Base-by-base conservation (phyloP, 2,888 invertebrate species). In the Branchellion lobata region DNA sequence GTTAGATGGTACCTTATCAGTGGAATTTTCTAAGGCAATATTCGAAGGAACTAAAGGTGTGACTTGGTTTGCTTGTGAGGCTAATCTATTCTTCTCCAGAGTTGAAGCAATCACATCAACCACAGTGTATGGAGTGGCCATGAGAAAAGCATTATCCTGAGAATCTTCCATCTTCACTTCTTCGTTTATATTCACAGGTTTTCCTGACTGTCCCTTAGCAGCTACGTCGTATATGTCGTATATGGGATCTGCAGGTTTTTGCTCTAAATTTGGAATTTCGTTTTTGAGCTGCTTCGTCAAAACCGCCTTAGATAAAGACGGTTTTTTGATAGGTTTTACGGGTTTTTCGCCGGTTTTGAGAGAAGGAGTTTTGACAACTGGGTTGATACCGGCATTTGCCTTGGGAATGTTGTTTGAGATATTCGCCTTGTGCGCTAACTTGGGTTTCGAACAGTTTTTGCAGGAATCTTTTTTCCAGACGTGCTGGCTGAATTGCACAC, bases 391-490 rank as follows among this genome's bases (percentile, higher is more conserved):
- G 34, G 74, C 74, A 24, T 47, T 47, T 36, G 29, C 14, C n/a
- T 29, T 5, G 51, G 40, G 34, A 40, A 29, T 29, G 29, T 74
- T 34, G 29, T 14, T 21, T 31, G 34, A 57, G 47, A 14, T 57
- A 27, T 18, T 29, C 27, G 1, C 34, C n/a, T 74, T 74, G 47
- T 80, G 80, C 8, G 14, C 24, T n/a, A 24, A 21, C n/a, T 71
- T 24, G 8, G 81, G 78, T 69, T 81, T 81, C 36, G 81, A 68
- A 72, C 82, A 82, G 76, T 82, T 82, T 34, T 80, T 78, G 47
- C 82, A 82, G 18, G 81, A 69, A 24, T 82, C 82, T 40, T 81
- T 75, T 57, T 81, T 81, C 82, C 82, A 82, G 0, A 80, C 78
- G 57, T 82, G 81, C 27, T 75, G 81, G 8, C 31, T 76, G 68